Evolutionary conservation across 1,140 invertebrate genomes (phyloP).

Genomic region (Choristoneura fumiferana): DNA sequence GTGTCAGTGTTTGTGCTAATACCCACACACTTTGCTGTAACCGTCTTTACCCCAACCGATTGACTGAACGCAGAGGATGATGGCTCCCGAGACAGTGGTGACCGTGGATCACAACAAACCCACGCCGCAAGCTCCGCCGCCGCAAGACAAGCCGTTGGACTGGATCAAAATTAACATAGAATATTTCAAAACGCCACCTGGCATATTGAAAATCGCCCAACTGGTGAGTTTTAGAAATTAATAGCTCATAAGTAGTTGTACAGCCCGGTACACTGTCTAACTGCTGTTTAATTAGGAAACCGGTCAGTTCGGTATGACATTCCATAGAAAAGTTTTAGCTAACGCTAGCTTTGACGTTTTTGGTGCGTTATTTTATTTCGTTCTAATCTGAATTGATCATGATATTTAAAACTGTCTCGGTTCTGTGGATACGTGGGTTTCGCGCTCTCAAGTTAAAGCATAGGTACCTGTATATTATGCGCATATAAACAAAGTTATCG

Average conservation of each 20-base stretch:
- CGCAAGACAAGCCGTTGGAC: conserved; percentile 72
- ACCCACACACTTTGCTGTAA: conserved; percentile 31
- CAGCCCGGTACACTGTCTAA: conserved; percentile 7
- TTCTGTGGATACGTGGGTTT: too few species aligned
- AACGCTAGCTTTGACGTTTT: neutral
- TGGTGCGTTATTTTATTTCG: neutral
- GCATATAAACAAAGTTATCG: conserved; percentile 38
- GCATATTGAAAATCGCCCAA: conserved; percentile 80
- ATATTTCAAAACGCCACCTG: conserved; percentile 81
- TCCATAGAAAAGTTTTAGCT: conserved; percentile 13
- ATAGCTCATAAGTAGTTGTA: conserved; percentile 16
- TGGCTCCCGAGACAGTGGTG: conserved; percentile 84
- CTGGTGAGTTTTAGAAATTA: conserved; percentile 74
- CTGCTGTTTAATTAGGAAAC: conserved; percentile 16
- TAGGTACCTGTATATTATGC: conserved; percentile 13
- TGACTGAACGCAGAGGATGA: conserved; percentile 62
- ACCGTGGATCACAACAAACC: conserved; percentile 80
- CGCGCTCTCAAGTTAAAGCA: neutral
- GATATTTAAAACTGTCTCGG: neutral
- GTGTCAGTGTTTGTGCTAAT: conserved; percentile 62
- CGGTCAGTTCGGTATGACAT: conserved; percentile 16
- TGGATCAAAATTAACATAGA: conserved; percentile 81
- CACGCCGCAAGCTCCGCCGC: conserved; percentile 74
- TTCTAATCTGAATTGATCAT: neutral
- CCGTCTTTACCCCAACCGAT: conserved; percentile 20